Conservation (phyloP, 1,140 invertebrate species). For the Bombus waltoni region DNA sequence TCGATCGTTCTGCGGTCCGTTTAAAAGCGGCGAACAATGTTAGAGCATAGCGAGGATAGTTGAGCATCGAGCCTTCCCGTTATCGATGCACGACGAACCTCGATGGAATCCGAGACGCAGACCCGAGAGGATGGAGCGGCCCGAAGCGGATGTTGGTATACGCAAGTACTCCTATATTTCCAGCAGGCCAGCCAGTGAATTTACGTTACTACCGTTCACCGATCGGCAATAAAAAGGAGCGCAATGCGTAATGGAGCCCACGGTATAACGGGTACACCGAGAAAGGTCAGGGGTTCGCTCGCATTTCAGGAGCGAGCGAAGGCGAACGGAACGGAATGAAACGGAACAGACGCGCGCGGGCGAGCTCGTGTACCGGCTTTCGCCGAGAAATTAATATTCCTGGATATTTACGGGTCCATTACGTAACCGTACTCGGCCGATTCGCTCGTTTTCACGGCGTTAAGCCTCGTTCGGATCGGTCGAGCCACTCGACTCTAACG, state of each 20-base stretch:
- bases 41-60: constrained; percentile 12
- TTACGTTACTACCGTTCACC: constrained; percentile 69
- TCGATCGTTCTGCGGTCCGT: neutral
- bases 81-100: constrained; percentile 51
- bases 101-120: constrained; percentile 60
- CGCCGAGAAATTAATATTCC: constrained; percentile 51
- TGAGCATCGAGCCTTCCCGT: constrained; percentile 55
- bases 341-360: constrained; percentile 7
- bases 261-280: constrained; percentile 61
- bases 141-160: constrained; percentile 55
- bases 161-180: constrained; percentile 34
- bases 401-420: constrained; percentile 12
- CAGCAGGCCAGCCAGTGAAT: constrained; percentile 47
- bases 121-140: constrained; percentile 39
- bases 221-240: constrained; percentile 69
- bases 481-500: too few relatives aligned
- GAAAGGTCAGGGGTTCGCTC: constrained; percentile 70
- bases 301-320: constrained; percentile 57
- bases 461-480: neutral
- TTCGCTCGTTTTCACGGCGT: neutral
- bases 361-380: neutral
- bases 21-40: constrained; percentile 26
- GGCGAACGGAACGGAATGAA: constrained; percentile 37
- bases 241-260: constrained; percentile 66
- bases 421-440: neutral